Base-by-base conservation (phyloP, 2,888 invertebrate species). In the Mesochorus sp. region DNA sequence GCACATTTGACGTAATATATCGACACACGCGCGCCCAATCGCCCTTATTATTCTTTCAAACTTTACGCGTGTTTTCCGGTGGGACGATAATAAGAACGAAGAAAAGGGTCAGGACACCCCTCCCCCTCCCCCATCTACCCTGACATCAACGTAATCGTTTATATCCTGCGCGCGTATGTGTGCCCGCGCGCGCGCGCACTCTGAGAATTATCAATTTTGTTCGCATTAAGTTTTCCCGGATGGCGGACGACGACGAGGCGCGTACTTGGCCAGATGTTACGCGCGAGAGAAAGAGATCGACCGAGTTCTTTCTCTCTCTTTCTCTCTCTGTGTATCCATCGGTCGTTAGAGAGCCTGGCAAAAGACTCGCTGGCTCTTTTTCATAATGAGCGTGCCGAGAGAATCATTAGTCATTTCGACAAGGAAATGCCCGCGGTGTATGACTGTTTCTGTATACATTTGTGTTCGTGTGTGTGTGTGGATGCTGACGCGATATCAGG, bases 141-240 rank as follows among this genome's bases (percentile, higher is more conserved):
- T n/a, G n/a, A 51, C 26, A 49, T 49, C 49, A 61, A 66, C 47
- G 85, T 87, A 85, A 86, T 87, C 84, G 86, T 86, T 87, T 85
- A 82, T 85, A 85, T 87, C 87, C 87, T 57, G 37, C 8, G n/a
- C 21, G 12, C 12, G 57, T 57, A 3, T 51, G 31, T 17, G 6
- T 8, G 37, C 37, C 19, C 21, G 24, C 21, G 24, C 37, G 14
- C 37, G 21, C 34, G 49, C 34, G 68, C 19, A 31, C 19, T 39
- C 26, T 44, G 53, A 66, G 78, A 80, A 87, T 87, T 87, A 87
- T 87, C 87, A 87, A 87, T 87, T 87, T 87, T 84, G 84, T 81
- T 86, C 87, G 85, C 86, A 84, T 87, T 85, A 86, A 83, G 80
- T 82, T 83, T 81, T 68, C 75, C 79, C 72, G 79, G 73, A 53